A percentile compares a stretch with the other conserved stretches of the same genome.
phyloP scores from a whole-genome alignment of 2,888 invertebrate genomes.

The Parnassius apollo region DNA sequence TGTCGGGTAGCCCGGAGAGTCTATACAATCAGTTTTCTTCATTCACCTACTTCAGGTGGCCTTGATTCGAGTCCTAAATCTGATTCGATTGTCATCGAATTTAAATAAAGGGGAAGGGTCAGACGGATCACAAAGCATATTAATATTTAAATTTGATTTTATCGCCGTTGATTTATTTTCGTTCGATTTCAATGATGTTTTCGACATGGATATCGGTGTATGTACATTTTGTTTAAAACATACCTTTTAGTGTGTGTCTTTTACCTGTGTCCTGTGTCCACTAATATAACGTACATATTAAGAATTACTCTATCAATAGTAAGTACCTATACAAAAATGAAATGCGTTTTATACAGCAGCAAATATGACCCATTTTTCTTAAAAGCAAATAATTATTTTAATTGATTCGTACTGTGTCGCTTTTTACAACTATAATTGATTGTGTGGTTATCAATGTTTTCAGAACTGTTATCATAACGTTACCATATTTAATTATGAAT shows the following conservation, averaged over 20 bases:
- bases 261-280: too few relatives aligned
- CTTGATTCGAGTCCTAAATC: slow-evolving; percentile 70
- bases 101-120: slow-evolving; percentile 61
- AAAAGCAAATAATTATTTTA: not conserved
- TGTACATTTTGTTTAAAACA: not conserved
- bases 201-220: not conserved
- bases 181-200: slow-evolving; percentile 46
- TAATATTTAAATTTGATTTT: slow-evolving; percentile 60
- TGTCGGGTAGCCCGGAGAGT: slow-evolving; percentile 56
- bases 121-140: slow-evolving; percentile 50
- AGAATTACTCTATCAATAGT: not conserved
- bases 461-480: slow-evolving; percentile 7
- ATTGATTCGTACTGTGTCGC: not conserved
- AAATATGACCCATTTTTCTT: not conserved
- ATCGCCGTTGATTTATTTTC: slow-evolving; percentile 62
- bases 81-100: slow-evolving; percentile 68
- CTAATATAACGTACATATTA: not conserved
- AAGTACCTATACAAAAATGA: not conserved
- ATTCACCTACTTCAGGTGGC: slow-evolving; percentile 69
- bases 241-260: not conserved
- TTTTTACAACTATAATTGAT: not conserved
- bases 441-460: slow-evolving; percentile 3
- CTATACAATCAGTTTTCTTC: slow-evolving; percentile 65
- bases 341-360: not conserved
- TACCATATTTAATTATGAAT: slow-evolving; percentile 26